These are phyloP conservation scores for Machimus rusticus DNA, from an alignment of 2,888 invertebrate species.

Conservation along the genomic window DNA sequence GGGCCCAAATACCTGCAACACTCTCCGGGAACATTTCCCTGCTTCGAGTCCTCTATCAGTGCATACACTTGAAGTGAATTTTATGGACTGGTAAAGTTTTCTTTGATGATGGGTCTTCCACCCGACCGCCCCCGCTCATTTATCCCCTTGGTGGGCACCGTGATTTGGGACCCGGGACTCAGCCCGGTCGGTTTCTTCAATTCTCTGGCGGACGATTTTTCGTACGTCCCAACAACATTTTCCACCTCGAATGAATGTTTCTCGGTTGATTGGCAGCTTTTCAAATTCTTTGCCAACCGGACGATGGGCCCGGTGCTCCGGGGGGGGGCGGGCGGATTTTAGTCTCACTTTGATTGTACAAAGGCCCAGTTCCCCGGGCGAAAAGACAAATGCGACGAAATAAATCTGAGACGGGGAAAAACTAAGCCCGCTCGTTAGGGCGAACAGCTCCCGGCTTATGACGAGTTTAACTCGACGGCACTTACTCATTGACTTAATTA, in stretches of 20 bases:
- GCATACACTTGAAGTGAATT: neutral
- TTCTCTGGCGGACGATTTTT: neutral
- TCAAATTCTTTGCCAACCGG: neutral
- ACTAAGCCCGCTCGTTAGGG: neutral
- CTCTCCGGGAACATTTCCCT: neutral
- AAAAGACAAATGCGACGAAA: neutral
- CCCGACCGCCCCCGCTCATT: neutral
- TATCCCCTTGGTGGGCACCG: no score
- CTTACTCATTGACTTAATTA: neutral
- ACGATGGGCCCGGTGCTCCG: neutral
- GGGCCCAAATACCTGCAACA: neutral
- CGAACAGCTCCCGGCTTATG: neutral
- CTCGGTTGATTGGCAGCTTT: slow-evolving; percentile 7
- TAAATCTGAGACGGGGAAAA: neutral
- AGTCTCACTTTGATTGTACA: neutral
- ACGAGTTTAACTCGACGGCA: neutral
- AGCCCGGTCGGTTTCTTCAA: neutral
- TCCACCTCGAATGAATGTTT: neutral
- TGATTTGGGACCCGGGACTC: neutral
- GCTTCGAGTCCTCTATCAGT: neutral
- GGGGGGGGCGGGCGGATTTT: neutral
- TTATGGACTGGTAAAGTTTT: neutral
- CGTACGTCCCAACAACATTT: neutral
- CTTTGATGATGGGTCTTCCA: neutral
- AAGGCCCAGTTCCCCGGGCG: neutral